Percentiles rank a stretch among this genome's conserved stretches.
Conservation (phyloP, 2,797 vertebrate genomes). For the Sebastes nivosus region DNA sequence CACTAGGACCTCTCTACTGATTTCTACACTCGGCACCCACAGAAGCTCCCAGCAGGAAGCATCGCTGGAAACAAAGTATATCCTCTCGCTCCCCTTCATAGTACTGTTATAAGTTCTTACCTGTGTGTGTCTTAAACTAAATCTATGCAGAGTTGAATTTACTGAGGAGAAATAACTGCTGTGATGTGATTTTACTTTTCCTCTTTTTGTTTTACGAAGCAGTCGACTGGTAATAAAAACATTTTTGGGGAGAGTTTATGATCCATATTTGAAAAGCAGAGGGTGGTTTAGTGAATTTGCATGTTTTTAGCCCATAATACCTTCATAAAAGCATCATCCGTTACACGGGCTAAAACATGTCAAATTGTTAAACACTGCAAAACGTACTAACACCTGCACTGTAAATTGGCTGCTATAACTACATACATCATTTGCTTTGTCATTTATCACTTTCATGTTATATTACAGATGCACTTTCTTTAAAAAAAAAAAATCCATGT, state of each 20-base stretch:
- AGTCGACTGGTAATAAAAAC: not conserved
- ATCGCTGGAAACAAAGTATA: not conserved
- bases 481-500: not conserved
- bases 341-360: not conserved
- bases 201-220: constrained; percentile 10
- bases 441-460: constrained; percentile 1
- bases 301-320: not conserved
- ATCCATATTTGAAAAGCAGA: not conserved
- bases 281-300: not conserved
- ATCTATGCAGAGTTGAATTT: constrained; percentile 71
- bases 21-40: not conserved
- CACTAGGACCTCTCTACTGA: constrained; percentile 28
- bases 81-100: constrained; percentile 31
- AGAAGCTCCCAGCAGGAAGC: constrained; percentile 31
- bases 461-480: constrained; percentile 30
- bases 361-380: constrained; percentile 10
- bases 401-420: constrained; percentile 41
- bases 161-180: constrained; percentile 52
- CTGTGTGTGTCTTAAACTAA: constrained; percentile 75
- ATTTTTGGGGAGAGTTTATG: constrained; percentile 6
- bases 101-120: constrained; percentile 64
- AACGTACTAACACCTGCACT: constrained; percentile 44
- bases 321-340: not conserved
- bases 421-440: constrained; percentile 13
- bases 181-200: constrained; percentile 24